A percentile compares a stretch with the other conserved stretches of the same genome.
phyloP scores from a whole-genome alignment of 2,113 vertebrate genomes.

The Coptodon bakossiorum region DNA sequence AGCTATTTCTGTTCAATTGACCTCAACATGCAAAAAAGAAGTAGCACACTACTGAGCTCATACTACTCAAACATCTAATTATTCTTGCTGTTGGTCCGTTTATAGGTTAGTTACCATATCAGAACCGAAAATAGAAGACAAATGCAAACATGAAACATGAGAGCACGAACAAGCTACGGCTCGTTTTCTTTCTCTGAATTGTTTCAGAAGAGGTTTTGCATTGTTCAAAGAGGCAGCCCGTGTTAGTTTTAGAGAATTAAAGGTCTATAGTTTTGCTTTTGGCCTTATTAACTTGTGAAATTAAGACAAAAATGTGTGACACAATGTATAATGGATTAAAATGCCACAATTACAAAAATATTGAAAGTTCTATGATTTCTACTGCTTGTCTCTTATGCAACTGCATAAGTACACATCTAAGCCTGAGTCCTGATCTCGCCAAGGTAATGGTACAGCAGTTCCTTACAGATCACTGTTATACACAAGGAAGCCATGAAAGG shows the following conservation, averaged over 20 bases:
- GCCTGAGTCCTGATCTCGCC: neutral
- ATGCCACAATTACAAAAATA: neutral
- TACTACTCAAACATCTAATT: neutral
- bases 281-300: neutral
- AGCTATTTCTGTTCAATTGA: neutral
- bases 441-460: neutral
- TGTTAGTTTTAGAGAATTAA: neutral
- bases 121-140: constrained; percentile 4
- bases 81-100: neutral
- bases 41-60: neutral
- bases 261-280: neutral
- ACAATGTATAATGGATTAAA: neutral
- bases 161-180: neutral
- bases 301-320: neutral
- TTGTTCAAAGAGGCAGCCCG: neutral
- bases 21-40: neutral
- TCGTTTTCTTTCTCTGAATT: neutral
- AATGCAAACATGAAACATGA: constrained; percentile 1
- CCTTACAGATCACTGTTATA: neutral
- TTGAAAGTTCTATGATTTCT: neutral
- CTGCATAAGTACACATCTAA: neutral
- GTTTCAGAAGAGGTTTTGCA: neutral
- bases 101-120: neutral
- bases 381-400: neutral
- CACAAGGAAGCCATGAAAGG: neutral